Conservation (phyloP, 2,888 invertebrate genomes). For the Antheraea assamensis region DNA sequence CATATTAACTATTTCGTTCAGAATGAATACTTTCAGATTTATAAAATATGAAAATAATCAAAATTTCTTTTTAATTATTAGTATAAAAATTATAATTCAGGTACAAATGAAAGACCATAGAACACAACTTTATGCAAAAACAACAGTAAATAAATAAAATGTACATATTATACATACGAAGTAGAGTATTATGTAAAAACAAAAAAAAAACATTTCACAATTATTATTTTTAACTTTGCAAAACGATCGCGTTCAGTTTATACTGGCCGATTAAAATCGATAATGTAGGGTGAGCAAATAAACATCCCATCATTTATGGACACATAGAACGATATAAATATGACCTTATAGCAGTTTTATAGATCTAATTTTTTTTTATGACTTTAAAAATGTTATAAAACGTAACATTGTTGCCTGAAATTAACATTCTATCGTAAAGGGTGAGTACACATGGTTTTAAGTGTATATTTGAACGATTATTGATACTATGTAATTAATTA, state of each 20-base stretch:
- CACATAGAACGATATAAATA: conserved; percentile 27
- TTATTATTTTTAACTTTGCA: conserved; percentile 23
- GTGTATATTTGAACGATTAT: background rate
- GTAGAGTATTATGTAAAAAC: background rate
- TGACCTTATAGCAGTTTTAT: conserved; percentile 34
- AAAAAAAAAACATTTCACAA: background rate
- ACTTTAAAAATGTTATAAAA: conserved; percentile 20
- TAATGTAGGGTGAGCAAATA: conserved; percentile 40
- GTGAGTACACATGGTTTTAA: background rate
- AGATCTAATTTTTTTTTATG: conserved; percentile 32
- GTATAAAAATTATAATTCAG: background rate
- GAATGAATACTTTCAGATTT: too few species aligned
- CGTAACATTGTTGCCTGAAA: conserved; percentile 6
- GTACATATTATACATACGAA: background rate
- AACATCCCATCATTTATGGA: conserved; percentile 33
- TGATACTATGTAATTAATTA: background rate
- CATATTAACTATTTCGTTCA: too few species aligned
- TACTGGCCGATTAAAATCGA: conserved; percentile 34
- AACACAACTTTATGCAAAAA: too few species aligned
- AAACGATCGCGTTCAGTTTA: conserved; percentile 30
- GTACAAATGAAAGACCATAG: background rate
- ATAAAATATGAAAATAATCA: too few species aligned
- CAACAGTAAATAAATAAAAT: background rate
- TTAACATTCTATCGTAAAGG: background rate
- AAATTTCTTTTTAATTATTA: background rate